Evolutionary conservation across 2,888 invertebrate genomes (phyloP).

Genomic region (Bellardia pandia): DNA sequence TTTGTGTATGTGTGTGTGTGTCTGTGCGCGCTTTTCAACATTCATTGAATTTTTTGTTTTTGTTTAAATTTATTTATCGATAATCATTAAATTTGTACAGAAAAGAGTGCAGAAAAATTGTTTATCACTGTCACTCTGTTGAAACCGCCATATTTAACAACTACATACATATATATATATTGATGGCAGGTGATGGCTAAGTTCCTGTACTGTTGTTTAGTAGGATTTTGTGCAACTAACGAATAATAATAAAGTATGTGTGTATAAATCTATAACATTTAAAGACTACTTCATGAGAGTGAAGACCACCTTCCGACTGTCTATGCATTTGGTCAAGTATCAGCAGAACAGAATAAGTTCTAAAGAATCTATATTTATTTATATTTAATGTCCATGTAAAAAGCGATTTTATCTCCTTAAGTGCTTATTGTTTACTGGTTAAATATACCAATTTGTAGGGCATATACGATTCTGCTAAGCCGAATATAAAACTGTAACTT

Average conservation of each 20-base stretch:
- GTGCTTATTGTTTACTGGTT: no score
- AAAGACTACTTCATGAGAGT: no score
- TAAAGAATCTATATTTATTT: no score
- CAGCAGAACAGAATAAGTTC: no score
- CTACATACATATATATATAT: no score
- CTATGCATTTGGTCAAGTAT: no score
- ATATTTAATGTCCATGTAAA: no score
- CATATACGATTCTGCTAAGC: background rate
- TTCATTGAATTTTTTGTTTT: background rate
- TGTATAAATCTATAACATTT: no score
- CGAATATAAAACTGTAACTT: background rate
- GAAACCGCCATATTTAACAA: conserved; percentile 35
- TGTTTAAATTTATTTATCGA: conserved; percentile 50
- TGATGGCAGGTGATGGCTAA: background rate
- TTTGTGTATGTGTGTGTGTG: background rate
- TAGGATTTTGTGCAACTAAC: background rate
- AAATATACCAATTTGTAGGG: background rate
- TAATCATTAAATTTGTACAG: conserved; percentile 45
- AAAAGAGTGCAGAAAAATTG: conserved; percentile 11
- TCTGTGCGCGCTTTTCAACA: conserved; percentile 8
- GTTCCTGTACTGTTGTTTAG: background rate
- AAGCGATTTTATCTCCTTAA: no score
- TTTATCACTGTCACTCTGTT: conserved; percentile 46
- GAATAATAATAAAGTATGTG: background rate
- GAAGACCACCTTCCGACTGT: no score